phyloP scores from a whole-genome alignment of 1,140 invertebrate species.

The Drosophila littoralis region DNA sequence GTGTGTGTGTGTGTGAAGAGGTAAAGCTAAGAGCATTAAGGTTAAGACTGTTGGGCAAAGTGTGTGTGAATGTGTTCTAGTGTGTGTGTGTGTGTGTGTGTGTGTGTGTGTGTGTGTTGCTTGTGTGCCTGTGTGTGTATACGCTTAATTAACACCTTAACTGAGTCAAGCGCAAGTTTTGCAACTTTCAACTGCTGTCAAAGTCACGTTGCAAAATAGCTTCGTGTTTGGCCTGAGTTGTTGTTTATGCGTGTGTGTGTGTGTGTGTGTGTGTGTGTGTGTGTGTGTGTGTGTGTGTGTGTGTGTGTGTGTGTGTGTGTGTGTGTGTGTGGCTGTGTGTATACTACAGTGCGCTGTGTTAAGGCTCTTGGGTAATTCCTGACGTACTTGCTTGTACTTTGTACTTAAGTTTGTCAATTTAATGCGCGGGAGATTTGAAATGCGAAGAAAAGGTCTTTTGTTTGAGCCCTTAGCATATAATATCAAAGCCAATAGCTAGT shows the following conservation, averaged over 20 bases:
- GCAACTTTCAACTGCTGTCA: slow-evolving; percentile 40
- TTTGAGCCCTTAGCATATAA: no score
- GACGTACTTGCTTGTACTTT: slow-evolving; percentile 5
- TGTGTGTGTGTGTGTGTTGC: background rate
- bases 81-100: background rate
- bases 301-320: slow-evolving; percentile 27
- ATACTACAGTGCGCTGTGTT: background rate
- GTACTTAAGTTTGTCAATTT: slow-evolving; percentile 9
- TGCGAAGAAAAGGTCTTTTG: background rate
- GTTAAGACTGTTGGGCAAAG: no score
- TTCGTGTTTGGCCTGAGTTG: slow-evolving; percentile 26
- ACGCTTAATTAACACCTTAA: slow-evolving; percentile 44
- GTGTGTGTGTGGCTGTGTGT: slow-evolving; percentile 32
- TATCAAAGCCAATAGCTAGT: no score
- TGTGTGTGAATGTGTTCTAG: no score
- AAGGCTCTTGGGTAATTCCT: slow-evolving; percentile 14
- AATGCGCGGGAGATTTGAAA: background rate
- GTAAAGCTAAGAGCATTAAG: no score
- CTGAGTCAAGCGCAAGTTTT: slow-evolving; percentile 46
- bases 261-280: slow-evolving; percentile 30
- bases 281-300: no score
- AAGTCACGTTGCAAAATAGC: slow-evolving; percentile 56
- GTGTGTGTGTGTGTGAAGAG: background rate
- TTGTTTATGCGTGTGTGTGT: slow-evolving; percentile 12
- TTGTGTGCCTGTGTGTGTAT: slow-evolving; percentile 6